These are phyloP conservation scores for Heliconius ethilla DNA, from an alignment of 2,888 invertebrate species.

Conservation along the genomic window DNA sequence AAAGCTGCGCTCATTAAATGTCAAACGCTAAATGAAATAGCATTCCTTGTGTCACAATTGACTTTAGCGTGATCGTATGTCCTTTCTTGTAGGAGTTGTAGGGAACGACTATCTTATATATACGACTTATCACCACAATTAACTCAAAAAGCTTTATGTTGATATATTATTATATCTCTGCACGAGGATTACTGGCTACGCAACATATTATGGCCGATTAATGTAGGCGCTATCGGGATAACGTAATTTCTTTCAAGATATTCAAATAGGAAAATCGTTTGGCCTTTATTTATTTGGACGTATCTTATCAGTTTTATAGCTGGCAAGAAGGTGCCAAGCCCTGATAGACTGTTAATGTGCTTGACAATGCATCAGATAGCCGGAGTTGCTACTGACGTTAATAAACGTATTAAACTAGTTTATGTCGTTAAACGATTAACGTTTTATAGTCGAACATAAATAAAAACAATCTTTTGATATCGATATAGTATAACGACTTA, in stretches of 20 bases:
- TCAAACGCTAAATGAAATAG: slow-evolving; percentile 40
- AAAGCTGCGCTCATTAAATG: slow-evolving; percentile 36
- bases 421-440: background rate
- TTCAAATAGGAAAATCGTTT: slow-evolving; percentile 60
- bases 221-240: slow-evolving; percentile 59
- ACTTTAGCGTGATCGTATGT: slow-evolving; percentile 39
- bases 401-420: slow-evolving; percentile 21
- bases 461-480: background rate
- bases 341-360: slow-evolving; percentile 55
- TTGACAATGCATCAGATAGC: slow-evolving; percentile 51
- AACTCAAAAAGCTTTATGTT: slow-evolving; percentile 65
- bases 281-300: slow-evolving; percentile 61
- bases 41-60: slow-evolving; percentile 34
- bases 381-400: slow-evolving; percentile 49
- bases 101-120: slow-evolving; percentile 35
- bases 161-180: slow-evolving; percentile 57
- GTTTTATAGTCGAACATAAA: background rate
- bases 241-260: slow-evolving; percentile 60
- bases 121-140: slow-evolving; percentile 68
- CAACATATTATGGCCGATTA: slow-evolving; percentile 52
- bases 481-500: background rate
- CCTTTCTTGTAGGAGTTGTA: slow-evolving; percentile 23
- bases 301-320: slow-evolving; percentile 53
- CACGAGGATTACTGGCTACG: slow-evolving; percentile 51
- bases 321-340: slow-evolving; percentile 56